Evolutionary conservation across 2,888 invertebrate genomes (phyloP).

Genomic region (Latheticus oryzae): DNA sequence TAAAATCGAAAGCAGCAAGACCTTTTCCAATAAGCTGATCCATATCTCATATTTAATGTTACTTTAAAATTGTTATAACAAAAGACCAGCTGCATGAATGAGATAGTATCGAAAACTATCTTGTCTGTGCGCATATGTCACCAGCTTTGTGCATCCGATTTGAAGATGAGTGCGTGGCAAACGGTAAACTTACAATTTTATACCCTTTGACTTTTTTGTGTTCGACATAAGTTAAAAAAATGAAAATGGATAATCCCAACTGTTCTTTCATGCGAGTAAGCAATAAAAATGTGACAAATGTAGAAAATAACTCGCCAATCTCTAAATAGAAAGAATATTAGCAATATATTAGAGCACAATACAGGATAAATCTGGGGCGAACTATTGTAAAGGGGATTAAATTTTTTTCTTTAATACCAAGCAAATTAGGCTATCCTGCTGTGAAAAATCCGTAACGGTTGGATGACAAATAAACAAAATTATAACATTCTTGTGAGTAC

Average conservation of each 20-base stretch:
- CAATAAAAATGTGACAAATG: too few relatives aligned
- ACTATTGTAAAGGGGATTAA: slow-evolving; percentile 27
- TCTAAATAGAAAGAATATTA: slow-evolving; percentile 7
- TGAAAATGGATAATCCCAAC: background rate
- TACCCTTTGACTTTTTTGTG: too few relatives aligned
- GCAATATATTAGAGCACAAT: slow-evolving; percentile 9
- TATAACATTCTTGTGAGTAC: slow-evolving; percentile 16
- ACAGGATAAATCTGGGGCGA: slow-evolving; percentile 22
- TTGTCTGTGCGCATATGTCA: slow-evolving; percentile 62
- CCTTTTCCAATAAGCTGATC: slow-evolving; percentile 55
- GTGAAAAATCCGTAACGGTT: slow-evolving; percentile 59
- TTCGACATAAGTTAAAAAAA: slow-evolving; percentile 4
- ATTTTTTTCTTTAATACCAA: slow-evolving; percentile 29
- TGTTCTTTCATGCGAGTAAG: background rate
- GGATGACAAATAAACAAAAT: slow-evolving; percentile 11
- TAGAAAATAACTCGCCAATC: background rate
- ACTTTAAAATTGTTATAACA: slow-evolving; percentile 61
- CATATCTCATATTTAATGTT: slow-evolving; percentile 61
- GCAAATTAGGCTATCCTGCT: slow-evolving; percentile 59
- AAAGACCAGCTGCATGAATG: slow-evolving; percentile 61
- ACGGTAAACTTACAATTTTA: background rate
- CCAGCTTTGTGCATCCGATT: slow-evolving; percentile 48
- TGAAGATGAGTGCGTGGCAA: slow-evolving; percentile 41
- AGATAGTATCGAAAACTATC: slow-evolving; percentile 61
- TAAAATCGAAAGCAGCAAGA: too few relatives aligned